Evolutionary conservation across 2,113 vertebrate genomes (phyloP).

Genomic region (Phainopepla nitens): DNA sequence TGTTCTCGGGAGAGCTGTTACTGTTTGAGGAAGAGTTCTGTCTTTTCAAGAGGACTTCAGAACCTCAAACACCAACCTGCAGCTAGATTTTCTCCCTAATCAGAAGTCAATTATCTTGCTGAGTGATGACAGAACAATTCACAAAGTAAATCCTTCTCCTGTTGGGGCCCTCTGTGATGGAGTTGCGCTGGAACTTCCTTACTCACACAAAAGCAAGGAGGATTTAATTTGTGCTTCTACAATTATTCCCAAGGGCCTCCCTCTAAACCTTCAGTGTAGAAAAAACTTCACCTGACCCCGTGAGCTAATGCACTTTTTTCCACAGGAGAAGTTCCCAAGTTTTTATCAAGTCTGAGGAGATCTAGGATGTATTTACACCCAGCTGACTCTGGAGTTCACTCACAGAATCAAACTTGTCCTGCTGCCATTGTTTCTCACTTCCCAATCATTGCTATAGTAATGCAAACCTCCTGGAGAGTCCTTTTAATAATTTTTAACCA

Average conservation of each 20-base stretch:
- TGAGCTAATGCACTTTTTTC: not conserved
- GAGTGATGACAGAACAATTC: conserved; percentile 11
- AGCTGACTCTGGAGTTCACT: not conserved
- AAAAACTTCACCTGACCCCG: not conserved
- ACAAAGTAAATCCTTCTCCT: not conserved
- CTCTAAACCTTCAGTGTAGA: not conserved
- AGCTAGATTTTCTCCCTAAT: not conserved
- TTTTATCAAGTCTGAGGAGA: not conserved
- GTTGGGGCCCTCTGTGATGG: not conserved
- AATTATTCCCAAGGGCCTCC: not conserved
- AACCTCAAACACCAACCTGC: not conserved
- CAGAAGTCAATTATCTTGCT: not conserved
- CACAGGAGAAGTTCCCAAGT: not conserved
- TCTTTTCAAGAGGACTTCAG: conserved; percentile 8
- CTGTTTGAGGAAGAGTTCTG: not conserved
- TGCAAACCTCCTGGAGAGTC: not conserved
- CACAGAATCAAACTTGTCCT: not conserved
- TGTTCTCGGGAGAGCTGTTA: not conserved
- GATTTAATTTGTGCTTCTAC: not conserved
- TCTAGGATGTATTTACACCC: not conserved
- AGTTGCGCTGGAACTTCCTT: not conserved
- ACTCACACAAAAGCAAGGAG: not conserved
- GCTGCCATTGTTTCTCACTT: not conserved
- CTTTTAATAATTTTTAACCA: not conserved
- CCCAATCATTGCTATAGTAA: not conserved